Conservation (phyloP, 2,888 invertebrate genomes). For the Lochmaea crataegi region DNA sequence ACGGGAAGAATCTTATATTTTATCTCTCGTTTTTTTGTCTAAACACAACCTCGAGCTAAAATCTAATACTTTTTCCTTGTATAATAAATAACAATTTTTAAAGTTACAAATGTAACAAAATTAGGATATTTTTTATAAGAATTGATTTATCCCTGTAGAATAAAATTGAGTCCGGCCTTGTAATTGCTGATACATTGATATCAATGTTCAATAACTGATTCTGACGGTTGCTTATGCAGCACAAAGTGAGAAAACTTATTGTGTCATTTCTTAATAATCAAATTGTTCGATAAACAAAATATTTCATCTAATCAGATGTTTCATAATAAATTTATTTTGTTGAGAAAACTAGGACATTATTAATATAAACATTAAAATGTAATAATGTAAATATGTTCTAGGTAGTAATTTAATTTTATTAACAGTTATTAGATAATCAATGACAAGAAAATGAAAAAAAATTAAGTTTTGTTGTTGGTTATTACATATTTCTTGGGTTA, state of each 20-base stretch:
- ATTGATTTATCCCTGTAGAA: background rate
- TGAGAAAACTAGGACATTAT: slow-evolving; percentile 18
- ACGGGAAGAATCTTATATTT: no score
- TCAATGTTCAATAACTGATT: slow-evolving; percentile 46
- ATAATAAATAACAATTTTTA: no score
- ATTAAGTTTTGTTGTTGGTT: no score
- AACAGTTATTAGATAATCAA: no score
- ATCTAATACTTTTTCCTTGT: no score
- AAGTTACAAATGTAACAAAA: no score
- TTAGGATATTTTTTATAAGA: background rate
- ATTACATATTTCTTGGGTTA: no score
- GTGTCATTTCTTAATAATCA: slow-evolving; percentile 26
- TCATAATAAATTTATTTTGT: slow-evolving; percentile 6
- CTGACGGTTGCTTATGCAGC: slow-evolving; percentile 36
- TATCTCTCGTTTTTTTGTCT: no score
- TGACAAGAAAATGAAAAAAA: no score
- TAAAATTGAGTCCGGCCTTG: slow-evolving; percentile 5
- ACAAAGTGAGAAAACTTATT: slow-evolving; percentile 28
- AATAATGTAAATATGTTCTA: background rate
- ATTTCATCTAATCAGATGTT: slow-evolving; percentile 29
- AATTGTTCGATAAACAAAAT: slow-evolving; percentile 23
- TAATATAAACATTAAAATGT: slow-evolving; percentile 14
- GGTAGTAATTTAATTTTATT: background rate
- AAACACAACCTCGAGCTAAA: no score
- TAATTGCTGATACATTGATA: slow-evolving; percentile 45